Evolutionary conservation across 2,888 invertebrate species (phyloP).

Genomic region (Netelia fuscicornis): DNA sequence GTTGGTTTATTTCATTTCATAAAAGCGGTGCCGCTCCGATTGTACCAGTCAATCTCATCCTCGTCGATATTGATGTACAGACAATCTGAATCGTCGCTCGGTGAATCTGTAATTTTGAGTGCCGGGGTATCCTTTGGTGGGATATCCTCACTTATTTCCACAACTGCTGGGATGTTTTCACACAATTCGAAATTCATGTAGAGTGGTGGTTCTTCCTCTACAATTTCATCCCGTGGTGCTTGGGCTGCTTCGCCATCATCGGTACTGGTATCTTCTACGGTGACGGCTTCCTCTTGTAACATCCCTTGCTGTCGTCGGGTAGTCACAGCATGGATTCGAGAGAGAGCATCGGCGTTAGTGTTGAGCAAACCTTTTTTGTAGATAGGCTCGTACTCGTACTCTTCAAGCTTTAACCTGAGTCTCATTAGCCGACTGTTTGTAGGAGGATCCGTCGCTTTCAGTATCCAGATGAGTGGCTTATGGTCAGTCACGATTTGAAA

Average conservation of each 20-base stretch:
- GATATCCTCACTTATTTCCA: slow-evolving; percentile 18
- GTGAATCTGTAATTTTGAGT: no score
- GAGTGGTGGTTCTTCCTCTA: neutral
- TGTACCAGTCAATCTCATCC: no score
- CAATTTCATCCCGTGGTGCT: neutral
- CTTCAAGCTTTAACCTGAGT: neutral
- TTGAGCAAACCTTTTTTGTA: slow-evolving; percentile 55
- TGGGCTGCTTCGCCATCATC: neutral
- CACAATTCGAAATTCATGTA: slow-evolving; percentile 28
- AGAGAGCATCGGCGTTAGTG: slow-evolving; percentile 58
- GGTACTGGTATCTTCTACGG: neutral
- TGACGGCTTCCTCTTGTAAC: neutral
- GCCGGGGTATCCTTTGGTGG: no score
- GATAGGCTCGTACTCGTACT: slow-evolving; percentile 35
- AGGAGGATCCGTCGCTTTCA: neutral
- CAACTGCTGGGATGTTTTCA: neutral
- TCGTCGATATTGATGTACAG: no score
- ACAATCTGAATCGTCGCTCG: no score
- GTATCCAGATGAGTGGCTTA: slow-evolving; percentile 53
- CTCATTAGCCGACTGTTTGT: no score
- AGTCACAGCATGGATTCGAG: slow-evolving; percentile 27
- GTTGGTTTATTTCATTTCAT: no score
- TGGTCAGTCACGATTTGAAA: slow-evolving; percentile 66
- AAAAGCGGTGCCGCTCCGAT: no score
- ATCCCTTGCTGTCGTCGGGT: slow-evolving; percentile 1